Percentiles rank a stretch among this genome's conserved stretches.
Evolutionary conservation across 2,888 invertebrate genomes (phyloP).

Genomic region (Brachynemurus nebulosus): DNA sequence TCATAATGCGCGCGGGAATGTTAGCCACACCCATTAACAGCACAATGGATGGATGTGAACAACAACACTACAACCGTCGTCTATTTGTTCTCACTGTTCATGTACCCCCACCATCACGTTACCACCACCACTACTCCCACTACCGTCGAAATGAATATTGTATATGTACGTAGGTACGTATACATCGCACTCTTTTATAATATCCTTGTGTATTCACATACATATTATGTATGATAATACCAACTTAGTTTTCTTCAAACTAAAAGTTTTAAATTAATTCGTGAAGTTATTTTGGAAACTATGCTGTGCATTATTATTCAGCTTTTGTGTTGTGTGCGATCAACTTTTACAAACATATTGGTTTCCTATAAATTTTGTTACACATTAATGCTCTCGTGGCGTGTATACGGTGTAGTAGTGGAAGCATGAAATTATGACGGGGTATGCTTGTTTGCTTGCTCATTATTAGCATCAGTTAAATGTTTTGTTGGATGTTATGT

Average conservation of each 20-base stretch:
- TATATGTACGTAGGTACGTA: too few species aligned
- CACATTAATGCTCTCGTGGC: too few species aligned
- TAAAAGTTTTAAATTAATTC: neutral
- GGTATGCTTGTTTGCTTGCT: too few species aligned
- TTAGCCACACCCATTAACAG: neutral
- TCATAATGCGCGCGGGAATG: constrained; percentile 1
- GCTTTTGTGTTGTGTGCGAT: too few species aligned
- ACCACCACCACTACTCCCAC: neutral
- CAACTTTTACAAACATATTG: too few species aligned
- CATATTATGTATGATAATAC: neutral
- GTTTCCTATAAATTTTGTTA: too few species aligned
- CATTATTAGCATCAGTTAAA: too few species aligned
- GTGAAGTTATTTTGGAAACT: constrained; percentile 1
- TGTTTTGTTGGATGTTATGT: too few species aligned
- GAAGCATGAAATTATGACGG: too few species aligned
- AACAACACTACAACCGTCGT: neutral
- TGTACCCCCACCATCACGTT: neutral
- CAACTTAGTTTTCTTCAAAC: constrained; percentile 1
- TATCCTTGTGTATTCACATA: neutral
- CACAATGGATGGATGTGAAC: neutral
- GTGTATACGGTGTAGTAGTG: too few species aligned
- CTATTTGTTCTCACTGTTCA: neutral
- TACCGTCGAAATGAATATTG: too few species aligned
- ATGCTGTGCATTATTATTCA: too few species aligned
- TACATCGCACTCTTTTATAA: neutral